Percentiles rank a stretch among this genome's conserved stretches.
phyloP scores from a whole-genome alignment of 2,113 vertebrate species.

The Capricornis sumatraensis region DNA sequence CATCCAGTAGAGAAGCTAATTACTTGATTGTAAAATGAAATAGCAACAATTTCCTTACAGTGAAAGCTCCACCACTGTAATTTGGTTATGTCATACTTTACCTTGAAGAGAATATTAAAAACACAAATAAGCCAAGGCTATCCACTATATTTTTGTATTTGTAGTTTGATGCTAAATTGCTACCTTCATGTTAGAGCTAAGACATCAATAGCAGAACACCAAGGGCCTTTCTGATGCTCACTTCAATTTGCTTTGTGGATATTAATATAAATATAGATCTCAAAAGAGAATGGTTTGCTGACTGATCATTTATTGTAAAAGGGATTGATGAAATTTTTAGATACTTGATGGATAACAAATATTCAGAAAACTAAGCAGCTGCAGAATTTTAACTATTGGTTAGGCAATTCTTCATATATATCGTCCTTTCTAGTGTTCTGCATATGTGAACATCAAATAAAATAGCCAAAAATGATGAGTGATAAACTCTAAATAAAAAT shows the following conservation, averaged over 20 bases:
- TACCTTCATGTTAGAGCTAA: conserved; percentile 69
- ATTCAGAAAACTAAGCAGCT: neutral
- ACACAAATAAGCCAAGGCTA: conserved; percentile 69
- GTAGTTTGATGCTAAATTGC: conserved; percentile 75
- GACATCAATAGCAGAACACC: conserved; percentile 69
- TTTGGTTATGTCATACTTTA: conserved; percentile 81
- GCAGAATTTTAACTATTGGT: neutral
- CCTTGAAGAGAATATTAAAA: conserved; percentile 79
- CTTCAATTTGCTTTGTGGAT: conserved; percentile 70
- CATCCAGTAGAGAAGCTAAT: conserved; percentile 79
- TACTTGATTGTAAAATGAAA: conserved; percentile 82
- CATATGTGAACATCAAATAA: neutral
- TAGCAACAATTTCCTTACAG: conserved; percentile 78
- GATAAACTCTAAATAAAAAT: neutral
- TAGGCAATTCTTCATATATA: neutral
- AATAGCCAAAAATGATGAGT: neutral
- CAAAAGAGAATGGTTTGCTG: conserved; percentile 51
- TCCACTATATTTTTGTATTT: conserved; percentile 76
- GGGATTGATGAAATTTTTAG: neutral
- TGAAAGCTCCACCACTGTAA: conserved; percentile 78
- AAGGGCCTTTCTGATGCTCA: conserved; percentile 63
- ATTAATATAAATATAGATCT: conserved; percentile 71
- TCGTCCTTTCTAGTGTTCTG: neutral
- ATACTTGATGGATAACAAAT: conserved; percentile 20
- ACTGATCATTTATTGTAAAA: conserved; percentile 62